phyloP scores from a whole-genome alignment of 2,888 invertebrate species.

The Synergus umbraculus region DNA sequence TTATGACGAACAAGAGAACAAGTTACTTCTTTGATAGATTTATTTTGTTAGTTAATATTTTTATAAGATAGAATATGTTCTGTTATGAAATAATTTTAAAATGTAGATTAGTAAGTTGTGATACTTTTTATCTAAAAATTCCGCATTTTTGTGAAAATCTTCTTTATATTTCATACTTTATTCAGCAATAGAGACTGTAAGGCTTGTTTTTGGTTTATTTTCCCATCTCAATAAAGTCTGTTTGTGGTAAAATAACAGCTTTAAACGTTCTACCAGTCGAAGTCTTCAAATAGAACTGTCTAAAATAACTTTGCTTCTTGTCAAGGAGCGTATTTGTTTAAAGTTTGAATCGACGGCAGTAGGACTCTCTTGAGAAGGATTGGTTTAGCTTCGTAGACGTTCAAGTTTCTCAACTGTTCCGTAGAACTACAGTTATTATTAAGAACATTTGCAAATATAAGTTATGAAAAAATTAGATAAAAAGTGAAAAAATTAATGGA shows the following conservation, averaged over 20 bases:
- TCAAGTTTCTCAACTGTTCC: constrained; percentile 5
- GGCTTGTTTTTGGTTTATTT: constrained; percentile 1
- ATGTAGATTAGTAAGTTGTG: too few species aligned
- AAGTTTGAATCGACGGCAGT: constrained; percentile 31
- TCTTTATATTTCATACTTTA: background rate
- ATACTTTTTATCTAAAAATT: background rate
- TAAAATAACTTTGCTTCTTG: constrained; percentile 38
- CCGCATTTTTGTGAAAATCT: background rate
- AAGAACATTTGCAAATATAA: background rate
- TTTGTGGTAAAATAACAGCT: constrained; percentile 31
- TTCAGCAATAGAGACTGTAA: background rate
- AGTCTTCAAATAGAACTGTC: constrained; percentile 27
- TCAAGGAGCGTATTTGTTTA: constrained; percentile 36
- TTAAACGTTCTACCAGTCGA: constrained; percentile 31
- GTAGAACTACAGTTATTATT: background rate
- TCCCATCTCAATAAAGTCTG: constrained; percentile 11
- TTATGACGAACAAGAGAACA: background rate
- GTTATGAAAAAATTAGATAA: background rate
- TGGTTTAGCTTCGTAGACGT: constrained; percentile 17
- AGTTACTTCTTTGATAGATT: background rate
- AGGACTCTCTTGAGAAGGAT: constrained; percentile 26
- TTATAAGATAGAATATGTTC: background rate
- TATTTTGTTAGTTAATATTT: background rate
- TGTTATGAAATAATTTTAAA: background rate
- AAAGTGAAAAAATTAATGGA: background rate